Percentiles rank a stretch among this genome's conserved stretches.
Conservation (phyloP, 2,888 invertebrate genomes). For the Cataglyphis albicans region DNA sequence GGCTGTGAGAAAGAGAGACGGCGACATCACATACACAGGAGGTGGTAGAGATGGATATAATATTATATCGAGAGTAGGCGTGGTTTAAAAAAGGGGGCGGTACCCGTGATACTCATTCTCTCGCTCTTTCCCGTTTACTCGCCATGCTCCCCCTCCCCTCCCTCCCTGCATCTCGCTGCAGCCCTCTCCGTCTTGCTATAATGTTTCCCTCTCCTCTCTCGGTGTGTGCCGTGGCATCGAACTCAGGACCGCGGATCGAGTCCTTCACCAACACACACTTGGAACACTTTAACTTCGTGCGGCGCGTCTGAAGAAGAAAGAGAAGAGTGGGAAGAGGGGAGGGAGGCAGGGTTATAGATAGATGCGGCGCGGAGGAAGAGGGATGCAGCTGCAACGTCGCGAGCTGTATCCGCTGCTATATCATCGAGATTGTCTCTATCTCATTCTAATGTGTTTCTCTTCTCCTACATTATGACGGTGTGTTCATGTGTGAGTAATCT, state of each 20-base stretch:
- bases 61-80: slow-evolving; percentile 83
- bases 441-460: slow-evolving; percentile 24
- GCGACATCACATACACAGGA: slow-evolving; percentile 38
- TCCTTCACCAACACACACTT: slow-evolving; percentile 79
- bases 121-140: slow-evolving; percentile 73
- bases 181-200: slow-evolving; percentile 66
- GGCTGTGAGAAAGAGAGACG: slow-evolving; percentile 45
- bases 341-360: slow-evolving; percentile 39
- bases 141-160: slow-evolving; percentile 54
- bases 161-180: slow-evolving; percentile 56
- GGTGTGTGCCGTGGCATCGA: slow-evolving; percentile 81
- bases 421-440: slow-evolving; percentile 38
- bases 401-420: slow-evolving; percentile 57
- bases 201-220: slow-evolving; percentile 58
- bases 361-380: slow-evolving; percentile 40
- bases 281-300: slow-evolving; percentile 52
- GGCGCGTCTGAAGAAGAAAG: slow-evolving; percentile 52
- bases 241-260: slow-evolving; percentile 83
- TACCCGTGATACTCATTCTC: slow-evolving; percentile 78
- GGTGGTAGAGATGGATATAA: slow-evolving; percentile 74
- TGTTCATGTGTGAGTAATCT: background rate
- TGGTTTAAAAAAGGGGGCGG: slow-evolving; percentile 85
- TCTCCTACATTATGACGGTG: background rate
- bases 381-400: slow-evolving; percentile 44
- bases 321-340: slow-evolving; percentile 18